Base-by-base conservation (phyloP, 1,140 invertebrate species). In the Penaeus japonicus region DNA sequence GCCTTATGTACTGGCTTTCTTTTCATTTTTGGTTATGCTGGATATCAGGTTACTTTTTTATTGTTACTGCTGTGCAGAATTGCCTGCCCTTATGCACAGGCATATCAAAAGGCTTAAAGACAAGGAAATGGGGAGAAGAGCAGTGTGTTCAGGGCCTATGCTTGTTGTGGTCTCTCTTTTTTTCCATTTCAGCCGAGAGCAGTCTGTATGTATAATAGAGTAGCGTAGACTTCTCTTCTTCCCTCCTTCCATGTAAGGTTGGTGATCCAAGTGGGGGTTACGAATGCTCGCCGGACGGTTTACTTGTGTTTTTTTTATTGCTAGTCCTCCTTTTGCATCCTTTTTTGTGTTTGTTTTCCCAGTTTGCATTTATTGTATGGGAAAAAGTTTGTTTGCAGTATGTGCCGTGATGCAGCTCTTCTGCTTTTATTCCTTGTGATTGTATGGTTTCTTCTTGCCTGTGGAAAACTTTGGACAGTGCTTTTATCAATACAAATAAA, bases 131-230 rank as follows among this genome's bases (percentile, higher is more conserved):
- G 39, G 39, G 39, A 47, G 65, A 73, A 73, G 65, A 73, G 32
- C 65, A 73, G 27, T 24, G 4, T 1, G 62, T 65, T 18, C 30
- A 55, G 57, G 86, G 47, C 80, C 27, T 55, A 80, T 75, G 80
- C 80, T 88, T 88, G 86, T 88, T 88, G 86, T 83, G 80, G 53
- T 88, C 81, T 73, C 78, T 70, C 65, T 86, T 84, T 59, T 32
- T 79, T 81, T 83, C 62, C 83, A 57, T 87, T 88, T 88, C 86
- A 88, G 86, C 86, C 83, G 86, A 82, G 65, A 77, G 86, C 65
- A 75, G 62, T 55, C 30, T 54, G 39, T 59, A 75, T 77, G 73
- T 88, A 88, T 83, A 59, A 87, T 88, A 82, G 78, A 54, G 62
- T 87, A 88, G 86, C 62, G 70, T 88, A 83, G 79, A 77, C 80